Percentiles rank a stretch among this genome's conserved stretches.
Conservation (phyloP, 2,797 vertebrate genomes). For the Simalia tracyae region DNA sequence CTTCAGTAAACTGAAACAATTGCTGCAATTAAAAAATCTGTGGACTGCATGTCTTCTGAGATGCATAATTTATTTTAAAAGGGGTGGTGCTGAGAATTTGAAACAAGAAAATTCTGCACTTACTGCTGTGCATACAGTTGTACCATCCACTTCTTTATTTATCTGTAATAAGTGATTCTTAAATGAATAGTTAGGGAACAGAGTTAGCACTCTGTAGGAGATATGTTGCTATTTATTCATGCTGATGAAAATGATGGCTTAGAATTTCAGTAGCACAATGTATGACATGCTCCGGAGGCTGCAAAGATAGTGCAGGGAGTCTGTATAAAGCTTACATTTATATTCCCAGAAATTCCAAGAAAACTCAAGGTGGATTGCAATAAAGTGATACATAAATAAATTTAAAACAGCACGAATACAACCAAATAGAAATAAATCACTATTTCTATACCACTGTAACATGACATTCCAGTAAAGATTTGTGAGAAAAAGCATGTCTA, state of each 20-base stretch:
- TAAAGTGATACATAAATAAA: neutral
- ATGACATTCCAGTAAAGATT: neutral
- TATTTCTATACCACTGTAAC: neutral
- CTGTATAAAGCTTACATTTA: neutral
- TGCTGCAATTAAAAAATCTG: too few relatives aligned
- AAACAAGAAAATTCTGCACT: neutral
- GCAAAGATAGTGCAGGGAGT: neutral
- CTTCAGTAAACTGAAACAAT: too few relatives aligned
- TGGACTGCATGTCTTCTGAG: too few relatives aligned
- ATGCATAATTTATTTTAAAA: neutral
- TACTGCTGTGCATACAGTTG: neutral
- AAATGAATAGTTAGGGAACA: neutral
- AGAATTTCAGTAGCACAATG: neutral
- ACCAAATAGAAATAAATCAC: neutral
- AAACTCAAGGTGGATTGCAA: neutral
- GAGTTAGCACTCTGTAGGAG: neutral
- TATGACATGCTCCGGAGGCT: neutral
- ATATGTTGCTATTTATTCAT: conserved; percentile 2
- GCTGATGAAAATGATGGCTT: neutral
- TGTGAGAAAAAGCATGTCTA: too few relatives aligned
- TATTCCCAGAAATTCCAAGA: neutral
- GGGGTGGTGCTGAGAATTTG: neutral
- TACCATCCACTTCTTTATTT: neutral
- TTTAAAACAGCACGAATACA: neutral
- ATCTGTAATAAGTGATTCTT: neutral